phyloP scores from a whole-genome alignment of 2,888 invertebrate species.

The Tridacna crocea region DNA sequence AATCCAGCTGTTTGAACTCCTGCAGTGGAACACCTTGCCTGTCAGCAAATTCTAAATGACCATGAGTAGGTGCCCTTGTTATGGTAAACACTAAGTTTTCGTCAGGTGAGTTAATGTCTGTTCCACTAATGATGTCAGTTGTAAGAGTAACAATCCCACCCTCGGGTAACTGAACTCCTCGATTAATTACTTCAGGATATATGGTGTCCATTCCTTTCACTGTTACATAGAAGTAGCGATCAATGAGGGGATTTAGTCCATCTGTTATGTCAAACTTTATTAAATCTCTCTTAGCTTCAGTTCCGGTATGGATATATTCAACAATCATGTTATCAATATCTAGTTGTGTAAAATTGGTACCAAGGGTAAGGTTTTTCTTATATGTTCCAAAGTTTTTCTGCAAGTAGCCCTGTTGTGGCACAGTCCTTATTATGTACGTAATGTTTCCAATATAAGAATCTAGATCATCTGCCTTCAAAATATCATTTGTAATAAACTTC shows the following conservation, averaged over 20 bases:
- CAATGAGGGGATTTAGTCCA: slow-evolving; percentile 82
- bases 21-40: slow-evolving; percentile 78
- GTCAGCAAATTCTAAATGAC: slow-evolving; percentile 81
- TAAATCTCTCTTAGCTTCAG: slow-evolving; percentile 81
- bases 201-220: slow-evolving; percentile 81
- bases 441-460: slow-evolving; percentile 81
- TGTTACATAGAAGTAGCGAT: slow-evolving; percentile 82
- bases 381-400: slow-evolving; percentile 58
- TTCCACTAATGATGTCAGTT: slow-evolving; percentile 81
- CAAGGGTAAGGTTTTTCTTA: slow-evolving; percentile 77
- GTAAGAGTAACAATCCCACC: slow-evolving; percentile 81
- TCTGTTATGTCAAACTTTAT: slow-evolving; percentile 84
- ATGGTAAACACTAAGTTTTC: slow-evolving; percentile 79
- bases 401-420: slow-evolving; percentile 81
- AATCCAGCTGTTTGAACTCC: slow-evolving; percentile 82
- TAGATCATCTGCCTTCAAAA: slow-evolving; percentile 81
- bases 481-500: slow-evolving; percentile 77
- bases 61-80: slow-evolving; percentile 81
- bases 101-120: slow-evolving; percentile 81
- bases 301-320: slow-evolving; percentile 80
- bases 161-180: slow-evolving; percentile 82
- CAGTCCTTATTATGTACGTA: slow-evolving; percentile 78
- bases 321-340: slow-evolving; percentile 81
- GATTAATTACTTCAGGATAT: slow-evolving; percentile 81
- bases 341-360: slow-evolving; percentile 82